These are phyloP conservation scores for Esperia sulphurella DNA, from an alignment of 2,888 invertebrate genomes.

Conservation along the genomic window DNA sequence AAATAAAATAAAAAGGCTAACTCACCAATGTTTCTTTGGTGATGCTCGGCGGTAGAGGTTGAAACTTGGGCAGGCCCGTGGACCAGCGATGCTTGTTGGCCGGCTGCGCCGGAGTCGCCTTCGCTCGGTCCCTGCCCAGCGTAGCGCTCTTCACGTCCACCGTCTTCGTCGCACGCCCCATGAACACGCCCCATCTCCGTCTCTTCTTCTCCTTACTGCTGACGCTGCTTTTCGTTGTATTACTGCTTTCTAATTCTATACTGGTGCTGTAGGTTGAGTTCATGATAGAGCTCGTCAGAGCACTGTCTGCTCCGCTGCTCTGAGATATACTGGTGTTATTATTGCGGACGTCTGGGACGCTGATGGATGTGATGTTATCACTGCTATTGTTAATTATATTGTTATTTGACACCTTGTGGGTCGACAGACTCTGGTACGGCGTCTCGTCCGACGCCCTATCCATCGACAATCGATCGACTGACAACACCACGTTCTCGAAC, in stretches of 20 bases:
- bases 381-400: slow-evolving; percentile 47
- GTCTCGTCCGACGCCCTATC: slow-evolving; percentile 62
- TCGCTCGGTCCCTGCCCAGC: slow-evolving; percentile 82
- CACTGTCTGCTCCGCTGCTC: slow-evolving; percentile 34
- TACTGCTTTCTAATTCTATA: slow-evolving; percentile 40
- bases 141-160: slow-evolving; percentile 83
- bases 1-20: too few relatives aligned
- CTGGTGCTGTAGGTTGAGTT: slow-evolving; percentile 54
- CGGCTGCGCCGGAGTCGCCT: slow-evolving; percentile 62
- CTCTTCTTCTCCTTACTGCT: slow-evolving; percentile 80
- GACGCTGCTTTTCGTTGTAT: slow-evolving; percentile 39
- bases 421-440: slow-evolving; percentile 67
- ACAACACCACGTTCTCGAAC: slow-evolving; percentile 45
- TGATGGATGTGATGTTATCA: slow-evolving; percentile 66
- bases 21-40: slow-evolving; percentile 89
- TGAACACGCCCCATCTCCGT: slow-evolving; percentile 84
- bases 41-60: slow-evolving; percentile 86
- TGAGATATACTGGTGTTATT: slow-evolving; percentile 29
- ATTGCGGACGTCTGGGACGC: slow-evolving; percentile 35
- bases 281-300: slow-evolving; percentile 44
- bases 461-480: slow-evolving; percentile 54
- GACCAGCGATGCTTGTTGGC: slow-evolving; percentile 84
- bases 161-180: slow-evolving; percentile 80
- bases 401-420: slow-evolving; percentile 56
- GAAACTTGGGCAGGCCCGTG: slow-evolving; percentile 83